phyloP scores from a whole-genome alignment of 2,888 invertebrate genomes.

The Timema podura region DNA sequence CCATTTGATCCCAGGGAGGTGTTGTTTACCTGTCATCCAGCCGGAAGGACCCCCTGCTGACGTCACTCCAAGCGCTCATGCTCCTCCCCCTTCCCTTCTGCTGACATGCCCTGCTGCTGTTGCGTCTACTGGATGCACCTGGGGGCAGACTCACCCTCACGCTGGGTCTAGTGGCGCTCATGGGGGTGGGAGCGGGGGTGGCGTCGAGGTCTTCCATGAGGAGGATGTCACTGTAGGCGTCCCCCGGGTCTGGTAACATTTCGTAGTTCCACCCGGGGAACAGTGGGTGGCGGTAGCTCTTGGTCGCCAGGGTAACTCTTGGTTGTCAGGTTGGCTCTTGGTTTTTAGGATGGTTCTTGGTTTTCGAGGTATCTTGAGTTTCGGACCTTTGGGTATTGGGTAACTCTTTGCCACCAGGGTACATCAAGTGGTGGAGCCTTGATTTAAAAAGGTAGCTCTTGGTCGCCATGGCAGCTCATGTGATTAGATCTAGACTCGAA shows the following conservation, averaged over 20 bases:
- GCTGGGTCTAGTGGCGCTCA: constrained; percentile 36
- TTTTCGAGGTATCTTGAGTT: too few relatives aligned
- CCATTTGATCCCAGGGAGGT: neutral
- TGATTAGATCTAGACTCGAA: too few relatives aligned
- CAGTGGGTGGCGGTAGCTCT: constrained; percentile 29
- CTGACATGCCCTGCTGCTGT: constrained; percentile 43
- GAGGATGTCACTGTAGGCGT: constrained; percentile 33
- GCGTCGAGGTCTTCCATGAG: constrained; percentile 29
- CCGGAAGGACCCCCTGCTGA: constrained; percentile 77
- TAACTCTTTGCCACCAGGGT: too few relatives aligned
- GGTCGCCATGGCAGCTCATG: too few relatives aligned
- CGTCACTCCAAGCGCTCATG: constrained; percentile 86
- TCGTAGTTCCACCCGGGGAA: constrained; percentile 45
- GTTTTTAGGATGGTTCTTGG: too few relatives aligned
- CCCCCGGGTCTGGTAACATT: constrained; percentile 44
- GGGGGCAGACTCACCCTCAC: constrained; percentile 60
- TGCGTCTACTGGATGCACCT: constrained; percentile 38
- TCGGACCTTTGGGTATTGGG: too few relatives aligned
- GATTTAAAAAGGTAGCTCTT: too few relatives aligned
- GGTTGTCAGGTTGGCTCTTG: too few relatives aligned
- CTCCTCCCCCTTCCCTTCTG: constrained; percentile 53
- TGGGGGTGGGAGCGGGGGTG: constrained; percentile 10
- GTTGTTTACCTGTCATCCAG: constrained; percentile 65
- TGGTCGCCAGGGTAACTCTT: neutral
- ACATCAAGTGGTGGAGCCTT: too few relatives aligned